Base-by-base conservation (phyloP, 2,113 vertebrate genomes). In the Zosterops hypoxanthus region DNA sequence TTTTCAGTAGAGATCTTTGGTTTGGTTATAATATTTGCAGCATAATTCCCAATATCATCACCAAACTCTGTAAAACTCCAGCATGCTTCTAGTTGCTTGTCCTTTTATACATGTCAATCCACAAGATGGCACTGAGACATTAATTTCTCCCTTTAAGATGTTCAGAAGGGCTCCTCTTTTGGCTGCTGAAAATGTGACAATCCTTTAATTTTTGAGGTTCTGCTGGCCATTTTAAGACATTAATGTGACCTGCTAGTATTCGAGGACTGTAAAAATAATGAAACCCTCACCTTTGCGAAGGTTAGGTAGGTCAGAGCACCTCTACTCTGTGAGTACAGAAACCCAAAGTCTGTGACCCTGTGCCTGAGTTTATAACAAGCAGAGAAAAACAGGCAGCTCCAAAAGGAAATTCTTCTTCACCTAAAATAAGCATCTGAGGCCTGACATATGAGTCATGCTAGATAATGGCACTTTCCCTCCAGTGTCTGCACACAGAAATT, bases 71-170 rank as follows among this genome's bases (percentile, higher is more conserved):
- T 53, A 56, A 79, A 87, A 53, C 4, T 75, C 34, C n/a, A 65
- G 12, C 5, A 34, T 26, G 28, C 25, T 72, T 76, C 44, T 76
- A 53, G 24, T 14, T n/a, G 19, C 24, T 66, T 68, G 26, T 68
- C 36, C 52, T 71, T 70, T 70, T 44, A 26, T 29, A 68, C 15
- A 28, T 8, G 6, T 63, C 2, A 1, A 59, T 91, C 93, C 92
- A 91, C 88, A 92, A 96, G 95, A 85, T 94, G 96, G 92, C 95
- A 96, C 78, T 86, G 79, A 82, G 50, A 71, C 50, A 86, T 82
- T 86, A 76, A 56, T 86, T 92, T 69, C n/a, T 90, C 9, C 21
- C 22, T 79, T 76, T 13, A 23, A 96, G 49, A 2, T 28, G 9
- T 33, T 85, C n/a, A n/a, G 41, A 77, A 8, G 4, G 3, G 11